Conservation (phyloP, 2,113 vertebrate species). For the Cynoglossus semilaevis region DNA sequence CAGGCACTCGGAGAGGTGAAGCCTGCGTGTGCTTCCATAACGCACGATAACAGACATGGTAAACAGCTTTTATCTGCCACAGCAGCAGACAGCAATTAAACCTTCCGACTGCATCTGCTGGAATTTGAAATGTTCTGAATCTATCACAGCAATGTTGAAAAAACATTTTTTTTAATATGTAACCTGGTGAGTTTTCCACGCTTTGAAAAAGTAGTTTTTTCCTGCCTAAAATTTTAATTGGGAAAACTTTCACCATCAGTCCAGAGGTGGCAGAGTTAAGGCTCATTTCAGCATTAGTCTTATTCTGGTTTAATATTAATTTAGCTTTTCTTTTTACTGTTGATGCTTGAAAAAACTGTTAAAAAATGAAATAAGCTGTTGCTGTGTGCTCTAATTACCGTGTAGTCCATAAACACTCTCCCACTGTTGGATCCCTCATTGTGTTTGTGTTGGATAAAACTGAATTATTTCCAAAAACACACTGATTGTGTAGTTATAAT, state of each 20-base stretch:
- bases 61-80: constrained; percentile 53
- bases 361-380: constrained; percentile 32
- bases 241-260: neutral
- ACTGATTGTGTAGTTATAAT: constrained; percentile 55
- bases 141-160: constrained; percentile 36
- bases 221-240: constrained; percentile 22
- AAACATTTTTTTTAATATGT: neutral
- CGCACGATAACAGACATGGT: constrained; percentile 19
- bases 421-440: constrained; percentile 34
- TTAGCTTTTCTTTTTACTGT: constrained; percentile 19
- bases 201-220: neutral
- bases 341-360: constrained; percentile 26
- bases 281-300: constrained; percentile 16
- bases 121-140: constrained; percentile 49
- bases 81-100: constrained; percentile 33
- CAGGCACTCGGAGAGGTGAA: constrained; percentile 5
- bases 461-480: constrained; percentile 50
- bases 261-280: constrained; percentile 6
- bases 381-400: constrained; percentile 57
- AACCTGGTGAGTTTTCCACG: neutral
- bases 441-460: constrained; percentile 40
- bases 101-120: constrained; percentile 14
- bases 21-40: constrained; percentile 12
- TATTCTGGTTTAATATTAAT: constrained; percentile 45
- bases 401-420: constrained; percentile 44